phyloP scores from a whole-genome alignment of 2,797 vertebrate genomes.

The Chrysocyon brachyurus region DNA sequence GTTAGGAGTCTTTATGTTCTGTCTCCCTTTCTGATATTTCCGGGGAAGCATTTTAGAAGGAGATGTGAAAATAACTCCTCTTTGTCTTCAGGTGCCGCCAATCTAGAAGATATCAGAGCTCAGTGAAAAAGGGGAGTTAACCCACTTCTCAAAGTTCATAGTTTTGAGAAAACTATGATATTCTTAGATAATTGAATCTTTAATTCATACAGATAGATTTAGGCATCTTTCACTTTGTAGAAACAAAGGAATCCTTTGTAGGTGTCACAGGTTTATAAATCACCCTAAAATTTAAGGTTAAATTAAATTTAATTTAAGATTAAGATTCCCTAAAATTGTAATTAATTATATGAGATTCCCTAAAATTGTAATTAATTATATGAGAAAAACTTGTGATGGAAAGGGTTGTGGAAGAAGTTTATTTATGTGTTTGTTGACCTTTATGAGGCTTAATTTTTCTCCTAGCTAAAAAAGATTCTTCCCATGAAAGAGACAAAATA shows the following conservation, averaged over 20 bases:
- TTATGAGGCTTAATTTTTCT: constrained; percentile 65
- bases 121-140: background rate
- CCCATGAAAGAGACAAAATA: constrained; percentile 34
- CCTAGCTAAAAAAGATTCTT: background rate
- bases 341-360: too few relatives aligned
- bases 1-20: too few relatives aligned
- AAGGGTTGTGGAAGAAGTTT: constrained; percentile 1
- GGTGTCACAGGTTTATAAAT: background rate
- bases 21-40: too few relatives aligned
- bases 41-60: background rate
- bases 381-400: background rate
- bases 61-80: background rate
- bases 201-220: background rate
- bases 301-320: too few relatives aligned
- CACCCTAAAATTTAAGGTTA: too few relatives aligned
- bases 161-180: background rate
- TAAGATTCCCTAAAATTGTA: too few relatives aligned
- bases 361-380: background rate
- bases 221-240: background rate
- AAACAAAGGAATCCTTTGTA: background rate
- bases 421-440: constrained; percentile 74
- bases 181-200: background rate
- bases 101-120: background rate
- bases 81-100: background rate
- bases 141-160: background rate